Percentiles rank a stretch among this genome's conserved stretches.
phyloP scores from a whole-genome alignment of 2,888 invertebrate genomes.

The Chrysolina haemoptera region DNA sequence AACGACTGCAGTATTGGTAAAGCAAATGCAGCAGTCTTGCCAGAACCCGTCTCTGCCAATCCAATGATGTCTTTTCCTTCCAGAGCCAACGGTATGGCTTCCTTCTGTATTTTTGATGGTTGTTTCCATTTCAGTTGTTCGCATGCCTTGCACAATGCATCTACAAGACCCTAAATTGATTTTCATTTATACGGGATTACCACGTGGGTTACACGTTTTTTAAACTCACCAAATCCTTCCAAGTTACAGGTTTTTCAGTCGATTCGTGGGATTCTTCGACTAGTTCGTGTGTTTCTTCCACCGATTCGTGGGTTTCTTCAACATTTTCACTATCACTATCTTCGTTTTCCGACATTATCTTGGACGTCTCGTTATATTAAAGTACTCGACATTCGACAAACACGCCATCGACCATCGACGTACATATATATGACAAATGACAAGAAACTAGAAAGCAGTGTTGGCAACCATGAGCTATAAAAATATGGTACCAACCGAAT shows the following conservation, averaged over 20 bases:
- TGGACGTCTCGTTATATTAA: too few relatives aligned
- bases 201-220: slow-evolving; percentile 48
- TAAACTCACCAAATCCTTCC: slow-evolving; percentile 75
- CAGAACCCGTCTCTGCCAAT: slow-evolving; percentile 89
- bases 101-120: slow-evolving; percentile 95
- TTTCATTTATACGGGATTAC: slow-evolving; percentile 28
- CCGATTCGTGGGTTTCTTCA: background rate
- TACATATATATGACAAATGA: too few relatives aligned
- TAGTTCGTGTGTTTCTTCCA: background rate
- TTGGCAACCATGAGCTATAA: too few relatives aligned
- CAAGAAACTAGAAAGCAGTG: too few relatives aligned
- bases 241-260: slow-evolving; percentile 67
- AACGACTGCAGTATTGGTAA: slow-evolving; percentile 94
- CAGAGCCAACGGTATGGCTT: slow-evolving; percentile 93
- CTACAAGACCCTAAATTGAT: slow-evolving; percentile 85
- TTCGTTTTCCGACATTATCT: background rate
- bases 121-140: slow-evolving; percentile 92
- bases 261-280: background rate
- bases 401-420: too few relatives aligned
- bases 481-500: too few relatives aligned
- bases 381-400: too few relatives aligned
- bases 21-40: slow-evolving; percentile 98
- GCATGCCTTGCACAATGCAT: slow-evolving; percentile 92
- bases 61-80: slow-evolving; percentile 82
- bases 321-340: slow-evolving; percentile 8